Conservation (phyloP, 2,797 vertebrate genomes). For the Dromococcyx pavoninus region DNA sequence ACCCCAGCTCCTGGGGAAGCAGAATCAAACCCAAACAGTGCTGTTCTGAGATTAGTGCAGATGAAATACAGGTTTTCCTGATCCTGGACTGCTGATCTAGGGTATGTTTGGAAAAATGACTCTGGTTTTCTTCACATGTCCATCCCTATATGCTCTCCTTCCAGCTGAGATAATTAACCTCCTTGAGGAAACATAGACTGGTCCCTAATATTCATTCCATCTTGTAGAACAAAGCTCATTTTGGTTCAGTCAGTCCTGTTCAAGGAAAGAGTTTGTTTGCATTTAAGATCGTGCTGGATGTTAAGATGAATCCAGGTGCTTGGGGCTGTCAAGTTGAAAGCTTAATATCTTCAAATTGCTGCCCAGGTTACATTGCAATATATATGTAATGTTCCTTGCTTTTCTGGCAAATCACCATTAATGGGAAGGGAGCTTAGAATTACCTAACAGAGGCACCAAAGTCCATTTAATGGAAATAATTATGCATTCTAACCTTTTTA, state of each 20-base stretch:
- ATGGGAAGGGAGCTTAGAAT: slow-evolving; percentile 40
- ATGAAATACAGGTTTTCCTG: background rate
- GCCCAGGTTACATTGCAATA: slow-evolving; percentile 50
- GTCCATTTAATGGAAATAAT: slow-evolving; percentile 54
- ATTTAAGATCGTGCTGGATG: slow-evolving; percentile 44
- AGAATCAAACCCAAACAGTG: background rate
- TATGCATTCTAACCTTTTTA: background rate
- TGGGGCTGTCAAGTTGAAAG: slow-evolving; percentile 53
- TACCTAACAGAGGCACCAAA: background rate
- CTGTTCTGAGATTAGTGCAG: background rate
- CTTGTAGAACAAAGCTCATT: background rate
- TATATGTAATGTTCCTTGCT: slow-evolving; percentile 46
- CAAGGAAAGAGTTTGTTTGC: slow-evolving; percentile 50
- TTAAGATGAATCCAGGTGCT: slow-evolving; percentile 61
- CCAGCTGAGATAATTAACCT: background rate
- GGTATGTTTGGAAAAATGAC: background rate
- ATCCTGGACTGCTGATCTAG: background rate
- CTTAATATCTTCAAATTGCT: slow-evolving; percentile 60
- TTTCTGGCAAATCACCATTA: slow-evolving; percentile 61
- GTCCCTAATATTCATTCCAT: background rate
- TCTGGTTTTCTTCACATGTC: background rate
- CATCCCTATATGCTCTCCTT: background rate
- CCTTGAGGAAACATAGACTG: background rate
- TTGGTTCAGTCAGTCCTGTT: background rate
- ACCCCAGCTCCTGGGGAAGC: background rate